phyloP scores from a whole-genome alignment of 2,888 invertebrate genomes.

The Aphidoletes aphidimyza region DNA sequence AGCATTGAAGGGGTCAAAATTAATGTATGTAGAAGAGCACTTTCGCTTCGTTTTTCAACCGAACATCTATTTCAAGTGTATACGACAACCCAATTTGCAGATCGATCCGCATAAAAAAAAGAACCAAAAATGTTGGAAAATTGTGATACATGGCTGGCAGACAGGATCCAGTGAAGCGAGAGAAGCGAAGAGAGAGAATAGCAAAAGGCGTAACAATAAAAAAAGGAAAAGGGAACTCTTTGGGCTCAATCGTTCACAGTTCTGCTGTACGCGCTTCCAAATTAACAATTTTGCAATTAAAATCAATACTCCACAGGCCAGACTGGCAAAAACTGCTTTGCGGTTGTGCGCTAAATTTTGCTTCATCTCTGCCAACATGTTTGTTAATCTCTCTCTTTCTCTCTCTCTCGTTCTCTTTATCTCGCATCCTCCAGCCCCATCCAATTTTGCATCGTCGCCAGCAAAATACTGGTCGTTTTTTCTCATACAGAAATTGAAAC shows the following conservation, averaged over 20 bases:
- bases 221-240: not conserved
- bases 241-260: not conserved
- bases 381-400: not conserved
- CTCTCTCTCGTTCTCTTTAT: too few relatives aligned
- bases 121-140: too few relatives aligned
- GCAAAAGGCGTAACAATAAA: too few relatives aligned
- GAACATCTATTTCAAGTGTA: conserved; percentile 6
- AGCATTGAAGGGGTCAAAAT: not conserved
- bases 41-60: conserved; percentile 26
- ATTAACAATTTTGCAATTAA: conserved; percentile 67
- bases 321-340: conserved; percentile 44
- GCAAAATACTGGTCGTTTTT: not conserved
- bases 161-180: not conserved
- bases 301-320: conserved; percentile 62
- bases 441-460: conserved; percentile 32
- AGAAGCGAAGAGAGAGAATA: not conserved
- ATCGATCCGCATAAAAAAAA: not conserved
- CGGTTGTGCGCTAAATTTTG: conserved; percentile 36
- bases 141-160: conserved; percentile 2
- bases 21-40: conserved; percentile 5
- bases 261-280: conserved; percentile 59
- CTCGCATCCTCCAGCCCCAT: too few relatives aligned
- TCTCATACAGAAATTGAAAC: not conserved
- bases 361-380: not conserved
- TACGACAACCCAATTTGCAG: conserved; percentile 41